These are phyloP conservation scores for Halesus radiatus DNA, from an alignment of 1,140 invertebrate genomes.

Conservation along the genomic window DNA sequence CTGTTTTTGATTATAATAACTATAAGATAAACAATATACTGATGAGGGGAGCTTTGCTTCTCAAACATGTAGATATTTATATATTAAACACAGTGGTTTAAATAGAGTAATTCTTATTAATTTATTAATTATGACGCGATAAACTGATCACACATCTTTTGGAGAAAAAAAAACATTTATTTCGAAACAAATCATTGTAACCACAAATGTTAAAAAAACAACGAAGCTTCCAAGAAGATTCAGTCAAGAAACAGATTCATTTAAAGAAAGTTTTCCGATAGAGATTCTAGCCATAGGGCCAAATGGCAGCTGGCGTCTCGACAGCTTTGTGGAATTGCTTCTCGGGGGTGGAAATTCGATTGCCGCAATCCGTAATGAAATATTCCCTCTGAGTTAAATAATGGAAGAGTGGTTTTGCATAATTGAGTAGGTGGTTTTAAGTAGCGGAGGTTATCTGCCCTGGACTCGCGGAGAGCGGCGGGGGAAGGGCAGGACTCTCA, in stretches of 20 bases:
- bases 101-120: too few species aligned
- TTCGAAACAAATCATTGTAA: neutral
- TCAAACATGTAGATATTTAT: too few species aligned
- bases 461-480: neutral
- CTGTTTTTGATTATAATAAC: too few species aligned
- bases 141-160: too few species aligned
- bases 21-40: too few species aligned
- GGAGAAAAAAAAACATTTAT: neutral
- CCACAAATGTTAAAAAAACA: neutral
- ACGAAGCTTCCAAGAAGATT: neutral
- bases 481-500: too few species aligned
- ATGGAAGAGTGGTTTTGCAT: slow-evolving; percentile 27
- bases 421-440: slow-evolving; percentile 20
- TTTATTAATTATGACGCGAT: too few species aligned
- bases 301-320: neutral
- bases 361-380: slow-evolving; percentile 29
- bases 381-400: slow-evolving; percentile 26
- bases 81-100: too few species aligned
- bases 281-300: neutral
- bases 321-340: slow-evolving; percentile 21
- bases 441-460: neutral
- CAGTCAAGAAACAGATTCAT: neutral
- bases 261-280: neutral
- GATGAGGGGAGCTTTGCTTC: too few species aligned
- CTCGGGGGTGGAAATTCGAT: slow-evolving; percentile 16